phyloP scores from a whole-genome alignment of 2,888 invertebrate species.

The Muschampia plurimacula region DNA sequence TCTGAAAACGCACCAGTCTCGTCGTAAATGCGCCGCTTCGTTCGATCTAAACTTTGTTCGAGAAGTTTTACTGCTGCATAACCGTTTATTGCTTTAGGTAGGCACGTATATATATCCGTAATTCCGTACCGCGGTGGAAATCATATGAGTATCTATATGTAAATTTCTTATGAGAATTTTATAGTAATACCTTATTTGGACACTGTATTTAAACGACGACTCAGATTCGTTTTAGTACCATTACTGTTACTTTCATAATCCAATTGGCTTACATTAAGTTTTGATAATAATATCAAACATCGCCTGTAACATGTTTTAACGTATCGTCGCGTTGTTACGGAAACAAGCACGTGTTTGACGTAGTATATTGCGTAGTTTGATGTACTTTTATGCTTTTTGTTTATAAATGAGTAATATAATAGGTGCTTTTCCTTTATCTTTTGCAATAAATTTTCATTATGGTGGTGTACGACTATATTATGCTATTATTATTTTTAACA shows the following conservation, averaged over 20 bases:
- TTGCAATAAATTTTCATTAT: background rate
- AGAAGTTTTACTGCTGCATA: conserved; percentile 34
- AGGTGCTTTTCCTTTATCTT: background rate
- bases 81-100: conserved; percentile 10
- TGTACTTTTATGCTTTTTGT: background rate
- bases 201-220: conserved; percentile 11
- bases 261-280: conserved; percentile 5
- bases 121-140: conserved; percentile 6
- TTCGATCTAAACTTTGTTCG: conserved; percentile 55
- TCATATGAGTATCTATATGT: background rate
- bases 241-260: background rate
- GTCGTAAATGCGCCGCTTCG: conserved; percentile 48
- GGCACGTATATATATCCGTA: background rate
- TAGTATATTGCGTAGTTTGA: background rate
- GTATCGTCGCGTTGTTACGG: conserved; percentile 2
- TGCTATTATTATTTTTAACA: no score
- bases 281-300: conserved; percentile 8
- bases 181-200: conserved; percentile 27
- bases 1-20: conserved; percentile 47
- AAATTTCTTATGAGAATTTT: conserved; percentile 22
- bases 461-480: background rate
- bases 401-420: background rate
- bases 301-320: conserved; percentile 5
- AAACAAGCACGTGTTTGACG: background rate
- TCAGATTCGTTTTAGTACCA: conserved; percentile 7